Evolutionary conservation across 2,797 vertebrate genomes (phyloP).

Genomic region (Leptodactylus fallax): DNA sequence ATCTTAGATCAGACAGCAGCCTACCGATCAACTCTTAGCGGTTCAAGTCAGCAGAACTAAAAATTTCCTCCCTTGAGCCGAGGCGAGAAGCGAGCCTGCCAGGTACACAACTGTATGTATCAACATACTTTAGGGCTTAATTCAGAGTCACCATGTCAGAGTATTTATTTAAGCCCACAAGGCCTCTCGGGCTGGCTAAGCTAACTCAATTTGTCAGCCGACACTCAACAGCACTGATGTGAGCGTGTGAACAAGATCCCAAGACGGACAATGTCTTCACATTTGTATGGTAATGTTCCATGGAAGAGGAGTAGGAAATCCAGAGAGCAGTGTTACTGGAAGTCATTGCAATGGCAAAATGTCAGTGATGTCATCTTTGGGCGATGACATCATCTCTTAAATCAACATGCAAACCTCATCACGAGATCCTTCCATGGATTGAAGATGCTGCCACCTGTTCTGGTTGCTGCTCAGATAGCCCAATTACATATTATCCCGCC

Average conservation of each 20-base stretch:
- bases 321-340: neutral
- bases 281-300: neutral
- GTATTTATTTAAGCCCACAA: slow-evolving; percentile 27
- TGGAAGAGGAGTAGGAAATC: neutral
- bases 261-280: neutral
- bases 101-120: neutral
- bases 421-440: too few relatives aligned
- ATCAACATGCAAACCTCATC: neutral
- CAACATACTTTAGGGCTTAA: neutral
- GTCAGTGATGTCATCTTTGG: slow-evolving; percentile 16
- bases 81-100: too few relatives aligned
- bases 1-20: neutral
- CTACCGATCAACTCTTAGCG: neutral
- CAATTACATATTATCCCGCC: neutral
- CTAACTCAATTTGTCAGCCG: neutral
- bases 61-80: neutral
- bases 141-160: neutral
- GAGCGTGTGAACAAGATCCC: neutral
- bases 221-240: neutral
- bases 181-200: neutral
- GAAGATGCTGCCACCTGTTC: neutral
- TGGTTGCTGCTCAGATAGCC: neutral
- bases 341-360: neutral
- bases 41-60: neutral
- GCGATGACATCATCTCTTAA: slow-evolving; percentile 15